Base-by-base conservation (phyloP, 53 echinoderm and acorn worm genomes). In the Holothuria leucospilota region DNA sequence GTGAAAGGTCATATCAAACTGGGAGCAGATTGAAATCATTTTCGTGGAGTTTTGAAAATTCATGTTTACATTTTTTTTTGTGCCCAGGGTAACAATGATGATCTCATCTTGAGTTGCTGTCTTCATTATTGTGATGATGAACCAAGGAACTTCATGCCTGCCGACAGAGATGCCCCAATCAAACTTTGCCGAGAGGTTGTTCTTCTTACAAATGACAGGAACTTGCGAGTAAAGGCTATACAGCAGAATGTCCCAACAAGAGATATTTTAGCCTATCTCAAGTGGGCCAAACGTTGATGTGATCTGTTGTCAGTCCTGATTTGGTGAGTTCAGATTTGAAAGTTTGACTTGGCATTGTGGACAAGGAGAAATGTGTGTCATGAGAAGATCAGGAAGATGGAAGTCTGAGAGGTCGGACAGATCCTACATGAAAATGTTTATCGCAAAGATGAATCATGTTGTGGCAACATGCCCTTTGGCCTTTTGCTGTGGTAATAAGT, bases 161-260 rank as follows among this genome's bases (percentile, higher is more conserved):
- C 83, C 26, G 89, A 90, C 61, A 93, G 90, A 87, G 95, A 95
- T 87, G 86, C 95, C 26, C 95, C 99, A 4, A 90, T 99, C 69
- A 92, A 82, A 21, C 87, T 99, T 60, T 71, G 79, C 20, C 86
- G 99, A 20, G 95, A 99, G 68, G 92, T 99, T n/a, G 95, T 96
- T 20, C 92, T 99, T 21, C 91, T 99, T 68, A 99, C 99, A 27
- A 92, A 95, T 66, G 99, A 99, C 78, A 90, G 99, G 62, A 99
- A 99, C 78, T 89, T 96, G 51, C 86, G 99, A 51, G 95, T 99
- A 20, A 99, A 99, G 77, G 95, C 95, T 38, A 85, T 93, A 75
- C 94, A 94, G 63, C 99, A 95, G 88, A 99, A 95, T 51, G 99
- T 99, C 29, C 99, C 99, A 12, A 94, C 93, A 69, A 95, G 78